Evolutionary conservation across 2,888 invertebrate species (phyloP).

Genomic region (Operophtera brumata): DNA sequence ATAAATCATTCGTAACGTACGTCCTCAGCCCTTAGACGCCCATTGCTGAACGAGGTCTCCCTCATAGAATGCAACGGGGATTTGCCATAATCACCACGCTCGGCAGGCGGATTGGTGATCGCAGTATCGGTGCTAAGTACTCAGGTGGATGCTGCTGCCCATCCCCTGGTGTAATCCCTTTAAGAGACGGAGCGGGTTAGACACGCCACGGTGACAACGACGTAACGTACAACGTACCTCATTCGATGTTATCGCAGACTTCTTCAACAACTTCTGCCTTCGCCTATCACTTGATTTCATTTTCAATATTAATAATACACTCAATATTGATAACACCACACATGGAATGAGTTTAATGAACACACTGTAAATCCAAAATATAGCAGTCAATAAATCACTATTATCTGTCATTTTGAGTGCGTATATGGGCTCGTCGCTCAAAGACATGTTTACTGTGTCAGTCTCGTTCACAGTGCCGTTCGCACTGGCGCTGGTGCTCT

Average conservation of each 20-base stretch:
- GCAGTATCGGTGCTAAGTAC: too few species aligned
- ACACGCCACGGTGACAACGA: too few species aligned
- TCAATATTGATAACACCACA: slow-evolving; percentile 90
- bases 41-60: too few species aligned
- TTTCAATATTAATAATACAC: slow-evolving; percentile 87
- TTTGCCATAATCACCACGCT: too few species aligned
- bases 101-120: too few species aligned
- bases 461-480: slow-evolving; percentile 52
- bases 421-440: slow-evolving; percentile 77
- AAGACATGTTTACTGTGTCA: slow-evolving; percentile 43
- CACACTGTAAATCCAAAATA: slow-evolving; percentile 96
- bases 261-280: slow-evolving; percentile 84
- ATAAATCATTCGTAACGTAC: background rate
- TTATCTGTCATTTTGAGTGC: slow-evolving; percentile 84
- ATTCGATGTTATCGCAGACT: slow-evolving; percentile 63
- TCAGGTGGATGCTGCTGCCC: too few species aligned
- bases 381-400: slow-evolving; percentile 83
- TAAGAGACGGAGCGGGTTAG: too few species aligned
- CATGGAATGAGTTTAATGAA: slow-evolving; percentile 96
- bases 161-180: too few species aligned
- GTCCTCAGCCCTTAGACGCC: too few species aligned
- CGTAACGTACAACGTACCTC: too few species aligned
- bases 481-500: slow-evolving; percentile 31
- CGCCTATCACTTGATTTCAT: slow-evolving; percentile 90
- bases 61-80: too few species aligned